phyloP scores from a whole-genome alignment of 2,113 vertebrate species.

The Pseudonaja textilis region DNA sequence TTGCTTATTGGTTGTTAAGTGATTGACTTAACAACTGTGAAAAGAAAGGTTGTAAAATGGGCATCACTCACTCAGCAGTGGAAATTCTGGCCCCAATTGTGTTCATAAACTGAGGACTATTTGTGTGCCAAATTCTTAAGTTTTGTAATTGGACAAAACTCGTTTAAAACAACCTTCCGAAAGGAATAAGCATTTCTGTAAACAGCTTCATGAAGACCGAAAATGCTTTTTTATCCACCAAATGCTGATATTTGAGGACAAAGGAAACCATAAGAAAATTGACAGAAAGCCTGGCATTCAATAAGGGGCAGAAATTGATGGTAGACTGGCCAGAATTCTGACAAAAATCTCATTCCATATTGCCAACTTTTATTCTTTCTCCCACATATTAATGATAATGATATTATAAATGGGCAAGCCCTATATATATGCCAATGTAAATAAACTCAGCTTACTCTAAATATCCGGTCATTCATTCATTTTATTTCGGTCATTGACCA shows the following conservation, averaged over 20 bases:
- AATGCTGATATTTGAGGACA: background rate
- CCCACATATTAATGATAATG: background rate
- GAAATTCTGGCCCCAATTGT: background rate
- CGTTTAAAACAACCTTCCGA: background rate
- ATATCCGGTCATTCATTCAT: background rate
- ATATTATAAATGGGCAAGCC: background rate
- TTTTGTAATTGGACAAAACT: background rate
- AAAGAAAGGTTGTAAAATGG: no score
- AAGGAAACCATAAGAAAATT: background rate
- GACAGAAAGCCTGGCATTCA: no score
- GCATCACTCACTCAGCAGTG: no score
- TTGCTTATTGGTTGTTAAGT: no score
- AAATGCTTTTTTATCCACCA: background rate
- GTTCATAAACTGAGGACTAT: background rate
- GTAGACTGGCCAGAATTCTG: background rate
- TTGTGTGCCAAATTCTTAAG: background rate
- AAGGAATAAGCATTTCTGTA: background rate
- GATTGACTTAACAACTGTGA: no score
- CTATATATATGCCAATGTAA: background rate
- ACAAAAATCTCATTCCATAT: background rate
- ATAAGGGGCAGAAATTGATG: background rate
- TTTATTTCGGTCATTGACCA: background rate
- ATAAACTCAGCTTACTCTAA: background rate
- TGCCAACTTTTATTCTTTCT: background rate
- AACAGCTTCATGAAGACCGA: background rate